Base-by-base conservation (phyloP, 2,888 invertebrate genomes). In the Heteromyza rotundicornis region DNA sequence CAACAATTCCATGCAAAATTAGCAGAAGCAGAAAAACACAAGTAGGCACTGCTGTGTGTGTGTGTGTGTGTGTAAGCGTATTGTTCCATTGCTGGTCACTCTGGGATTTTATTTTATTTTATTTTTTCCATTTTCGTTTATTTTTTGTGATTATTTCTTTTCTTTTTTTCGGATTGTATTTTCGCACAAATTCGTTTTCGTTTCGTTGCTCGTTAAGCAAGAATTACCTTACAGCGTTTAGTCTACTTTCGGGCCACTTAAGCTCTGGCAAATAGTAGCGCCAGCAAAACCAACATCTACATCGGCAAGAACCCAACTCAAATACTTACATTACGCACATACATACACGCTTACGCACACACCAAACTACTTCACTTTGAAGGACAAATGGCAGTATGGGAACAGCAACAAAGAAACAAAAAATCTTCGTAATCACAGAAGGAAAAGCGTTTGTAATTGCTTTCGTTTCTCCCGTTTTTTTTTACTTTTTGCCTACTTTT, bases 161-260 rank as follows among this genome's bases (percentile, higher is more conserved):
- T 40, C 51, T 12, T 56, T 35, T 27, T 10, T 5, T 27, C 5
- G 7, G 27, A 7, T 27, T 27, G 27, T 27, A 7, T 17, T n/a
- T 47, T 53, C 10, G 72, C 72, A 69, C 71, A 67, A 76, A 70
- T 71, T 73, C 75, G 67, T 67, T 73, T 67, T 70, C 51, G 17
- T 47, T 14, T 47, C 65, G 65, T 70, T 73, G 74, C 74, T 74
- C 75, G 73, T 74, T 76, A 75, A 76, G 74, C 70, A 74, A 76
- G 73, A 74, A 76, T 73, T 76, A 73, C 76, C 64, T 67, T 57
- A 19, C 50, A 35, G 17, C 20, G 20, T 8, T 24, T 14, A 7
- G 27, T 27, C 10, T 27, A 27, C 10, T 27, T 27, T 27, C 27
- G 27, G 27, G 27, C 5, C 27, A 27, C 27, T 27, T 27, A 27